Evolutionary conservation across 2,113 vertebrate genomes (phyloP).

Genomic region (Neogale vison): DNA sequence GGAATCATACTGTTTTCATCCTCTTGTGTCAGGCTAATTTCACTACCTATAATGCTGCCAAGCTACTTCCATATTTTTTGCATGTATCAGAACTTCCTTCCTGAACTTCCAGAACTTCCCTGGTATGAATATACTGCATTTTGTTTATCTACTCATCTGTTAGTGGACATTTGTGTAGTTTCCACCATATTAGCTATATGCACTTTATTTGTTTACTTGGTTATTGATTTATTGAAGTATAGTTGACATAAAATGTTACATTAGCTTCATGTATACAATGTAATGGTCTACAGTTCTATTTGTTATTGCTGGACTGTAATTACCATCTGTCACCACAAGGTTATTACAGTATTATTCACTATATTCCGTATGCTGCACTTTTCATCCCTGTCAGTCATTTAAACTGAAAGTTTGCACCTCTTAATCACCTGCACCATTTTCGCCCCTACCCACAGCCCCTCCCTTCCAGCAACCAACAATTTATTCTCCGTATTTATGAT

Average conservation of each 20-base stretch:
- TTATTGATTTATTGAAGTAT: background rate
- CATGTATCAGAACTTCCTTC: background rate
- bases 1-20: background rate
- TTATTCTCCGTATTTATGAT: background rate
- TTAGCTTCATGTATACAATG: background rate
- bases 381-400: background rate
- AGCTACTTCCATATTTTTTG: too few relatives aligned
- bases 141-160: background rate
- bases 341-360: background rate
- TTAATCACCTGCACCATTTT: background rate
- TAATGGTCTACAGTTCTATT: background rate
- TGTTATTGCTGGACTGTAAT: background rate
- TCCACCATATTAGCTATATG: background rate
- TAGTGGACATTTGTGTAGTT: background rate
- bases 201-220: background rate
- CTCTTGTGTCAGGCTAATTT: background rate
- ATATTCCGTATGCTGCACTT: background rate
- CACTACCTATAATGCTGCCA: background rate
- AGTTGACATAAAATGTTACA: background rate
- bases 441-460: background rate
- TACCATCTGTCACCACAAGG: background rate
- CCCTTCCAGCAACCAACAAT: background rate
- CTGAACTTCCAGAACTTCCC: background rate
- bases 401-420: background rate
- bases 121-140: background rate